Percentiles rank a stretch among this genome's conserved stretches.
These are phyloP conservation scores for Aleiodes testaceus DNA, from an alignment of 2,888 invertebrate species.

Conservation along the genomic window DNA sequence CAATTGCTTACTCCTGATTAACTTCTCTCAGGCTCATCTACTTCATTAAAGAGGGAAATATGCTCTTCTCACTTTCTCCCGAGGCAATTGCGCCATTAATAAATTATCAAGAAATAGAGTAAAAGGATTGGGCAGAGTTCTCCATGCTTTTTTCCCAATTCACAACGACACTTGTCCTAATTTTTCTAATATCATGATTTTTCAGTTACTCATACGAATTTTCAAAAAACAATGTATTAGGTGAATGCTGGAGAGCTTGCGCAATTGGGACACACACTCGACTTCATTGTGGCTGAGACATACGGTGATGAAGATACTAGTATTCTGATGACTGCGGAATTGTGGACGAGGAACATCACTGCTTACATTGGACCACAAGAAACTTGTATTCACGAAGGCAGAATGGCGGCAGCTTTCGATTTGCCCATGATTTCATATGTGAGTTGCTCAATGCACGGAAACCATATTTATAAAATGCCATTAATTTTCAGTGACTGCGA, in stretches of 20 bases:
- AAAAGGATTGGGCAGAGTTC: no score
- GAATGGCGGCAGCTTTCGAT: conserved; percentile 95
- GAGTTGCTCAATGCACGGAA: conserved; percentile 73
- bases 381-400: conserved; percentile 93
- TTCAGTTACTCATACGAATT: no score
- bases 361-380: conserved; percentile 94
- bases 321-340: conserved; percentile 87
- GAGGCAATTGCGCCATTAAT: no score
- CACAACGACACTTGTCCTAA: no score
- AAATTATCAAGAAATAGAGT: no score
- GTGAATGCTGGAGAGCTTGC: conserved; percentile 77
- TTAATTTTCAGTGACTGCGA: not conserved
- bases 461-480: not conserved
- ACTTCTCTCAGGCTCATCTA: no score
- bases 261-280: conserved; percentile 82
- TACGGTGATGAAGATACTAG: conserved; percentile 92
- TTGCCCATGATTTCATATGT: conserved; percentile 97
- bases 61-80: no score
- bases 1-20: no score
- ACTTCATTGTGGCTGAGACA: conserved; percentile 91
- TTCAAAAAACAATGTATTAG: conserved; percentile 46
- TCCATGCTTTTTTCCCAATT: not conserved
- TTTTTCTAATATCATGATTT: no score
- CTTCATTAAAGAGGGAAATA: no score
- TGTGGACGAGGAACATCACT: conserved; percentile 89